Conservation (phyloP, 2,113 vertebrate genomes). For the Nycticryphes semicollaris region DNA sequence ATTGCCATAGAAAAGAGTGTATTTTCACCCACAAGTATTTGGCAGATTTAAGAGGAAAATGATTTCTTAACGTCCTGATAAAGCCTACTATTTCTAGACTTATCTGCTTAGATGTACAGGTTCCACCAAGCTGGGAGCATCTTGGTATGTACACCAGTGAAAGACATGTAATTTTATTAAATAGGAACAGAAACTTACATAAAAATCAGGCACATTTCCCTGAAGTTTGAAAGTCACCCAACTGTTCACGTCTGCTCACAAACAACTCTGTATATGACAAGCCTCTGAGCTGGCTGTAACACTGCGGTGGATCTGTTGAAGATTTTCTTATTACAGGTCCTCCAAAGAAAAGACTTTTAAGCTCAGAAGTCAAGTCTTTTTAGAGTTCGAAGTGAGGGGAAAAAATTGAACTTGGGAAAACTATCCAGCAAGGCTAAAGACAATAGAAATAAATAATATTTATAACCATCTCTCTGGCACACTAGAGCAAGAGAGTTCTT, state of each 20-base stretch:
- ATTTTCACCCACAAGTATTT: background rate
- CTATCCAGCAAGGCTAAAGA: background rate
- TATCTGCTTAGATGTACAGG: background rate
- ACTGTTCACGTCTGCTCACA: background rate
- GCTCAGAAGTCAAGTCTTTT: background rate
- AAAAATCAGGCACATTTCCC: background rate
- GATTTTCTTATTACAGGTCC: background rate
- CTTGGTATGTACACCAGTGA: background rate
- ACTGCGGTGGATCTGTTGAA: background rate
- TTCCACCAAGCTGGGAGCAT: background rate
- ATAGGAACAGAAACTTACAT: background rate
- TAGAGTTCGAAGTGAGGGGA: background rate
- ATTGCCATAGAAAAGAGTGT: background rate
- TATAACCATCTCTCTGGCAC: background rate
- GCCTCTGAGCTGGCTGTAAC: background rate
- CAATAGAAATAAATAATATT: background rate
- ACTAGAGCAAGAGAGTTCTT: background rate
- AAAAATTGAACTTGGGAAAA: background rate
- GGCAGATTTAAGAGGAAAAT: background rate
- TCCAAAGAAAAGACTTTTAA: background rate
- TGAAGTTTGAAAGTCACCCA: background rate
- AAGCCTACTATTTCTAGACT: background rate
- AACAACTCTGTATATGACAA: background rate
- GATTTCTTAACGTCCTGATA: background rate
- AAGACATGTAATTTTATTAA: background rate